Evolutionary conservation across 2,113 vertebrate genomes (phyloP).

Genomic region (Malaclemys terrapin): DNA sequence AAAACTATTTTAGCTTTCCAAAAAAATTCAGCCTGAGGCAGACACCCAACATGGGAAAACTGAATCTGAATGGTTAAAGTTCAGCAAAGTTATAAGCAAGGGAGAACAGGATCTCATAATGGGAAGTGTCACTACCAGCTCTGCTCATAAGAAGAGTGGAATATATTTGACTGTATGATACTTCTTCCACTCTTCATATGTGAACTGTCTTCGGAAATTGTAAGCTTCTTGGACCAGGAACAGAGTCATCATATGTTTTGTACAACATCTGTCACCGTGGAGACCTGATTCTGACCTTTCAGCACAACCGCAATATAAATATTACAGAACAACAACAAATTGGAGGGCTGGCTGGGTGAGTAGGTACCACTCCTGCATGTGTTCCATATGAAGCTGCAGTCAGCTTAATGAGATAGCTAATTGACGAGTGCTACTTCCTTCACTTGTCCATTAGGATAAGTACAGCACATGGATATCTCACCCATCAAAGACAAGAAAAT

Average conservation of each 20-base stretch:
- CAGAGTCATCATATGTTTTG: accelerated
- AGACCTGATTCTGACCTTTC: background rate
- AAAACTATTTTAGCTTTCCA: background rate
- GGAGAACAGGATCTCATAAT: background rate
- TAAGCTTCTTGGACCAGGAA: background rate
- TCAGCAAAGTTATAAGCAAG: background rate
- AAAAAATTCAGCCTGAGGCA: slow-evolving; percentile 17
- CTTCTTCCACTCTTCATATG: background rate
- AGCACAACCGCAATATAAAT: background rate
- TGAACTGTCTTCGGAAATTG: accelerated
- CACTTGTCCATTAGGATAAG: slow-evolving; percentile 79
- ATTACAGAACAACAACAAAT: slow-evolving; percentile 19
- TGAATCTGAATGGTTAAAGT: background rate
- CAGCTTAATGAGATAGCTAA: slow-evolving; percentile 78
- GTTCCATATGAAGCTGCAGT: slow-evolving; percentile 50
- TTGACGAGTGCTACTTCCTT: slow-evolving; percentile 74
- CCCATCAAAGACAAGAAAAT: slow-evolving; percentile 78
- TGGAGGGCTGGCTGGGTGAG: slow-evolving; percentile 44
- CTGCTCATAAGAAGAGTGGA: background rate
- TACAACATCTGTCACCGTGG: background rate
- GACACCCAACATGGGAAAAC: background rate
- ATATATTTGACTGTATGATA: background rate
- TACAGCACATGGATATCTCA: slow-evolving; percentile 71
- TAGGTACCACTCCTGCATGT: background rate
- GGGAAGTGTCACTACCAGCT: background rate